Evolutionary conservation across 2,113 vertebrate species (phyloP).

Genomic region (Hirundichthys speculiger): DNA sequence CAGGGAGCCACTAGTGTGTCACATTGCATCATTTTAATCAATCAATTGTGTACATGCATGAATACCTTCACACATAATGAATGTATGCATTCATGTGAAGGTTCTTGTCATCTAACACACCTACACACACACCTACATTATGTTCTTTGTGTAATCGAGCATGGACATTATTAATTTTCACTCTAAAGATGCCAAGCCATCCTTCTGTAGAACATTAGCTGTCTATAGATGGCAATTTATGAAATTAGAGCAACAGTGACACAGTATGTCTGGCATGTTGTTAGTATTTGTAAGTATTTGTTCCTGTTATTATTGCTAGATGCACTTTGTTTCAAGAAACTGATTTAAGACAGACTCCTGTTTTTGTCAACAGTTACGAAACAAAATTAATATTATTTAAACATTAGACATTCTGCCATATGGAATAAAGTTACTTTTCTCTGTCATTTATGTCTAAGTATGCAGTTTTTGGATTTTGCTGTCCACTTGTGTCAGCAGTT

Average conservation of each 20-base stretch:
- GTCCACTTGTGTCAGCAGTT: no score
- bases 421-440: no score
- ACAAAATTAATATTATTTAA: no score
- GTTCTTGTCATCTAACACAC: conserved; percentile 6
- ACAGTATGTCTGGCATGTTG: no score
- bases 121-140: conserved; percentile 25
- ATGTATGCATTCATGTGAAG: conserved; percentile 13
- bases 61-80: conserved; percentile 17
- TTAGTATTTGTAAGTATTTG: no score
- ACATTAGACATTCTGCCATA: no score
- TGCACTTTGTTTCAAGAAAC: no score
- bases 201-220: conserved; percentile 11
- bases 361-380: no score
- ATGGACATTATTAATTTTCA: conserved; percentile 35
- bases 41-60: conserved; percentile 30
- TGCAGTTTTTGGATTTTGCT: no score
- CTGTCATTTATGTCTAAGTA: no score
- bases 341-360: no score
- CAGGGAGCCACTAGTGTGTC: conserved; percentile 30
- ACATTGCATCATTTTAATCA: conserved; percentile 38
- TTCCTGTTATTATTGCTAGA: no score
- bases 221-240: conserved; percentile 16
- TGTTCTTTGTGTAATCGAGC: conserved; percentile 25
- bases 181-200: conserved; percentile 13
- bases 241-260: background rate